A percentile compares a stretch with the other conserved stretches of the same genome.
phyloP scores from a whole-genome alignment of 2,888 invertebrate species.

The Lasioglossum oenotherae region DNA sequence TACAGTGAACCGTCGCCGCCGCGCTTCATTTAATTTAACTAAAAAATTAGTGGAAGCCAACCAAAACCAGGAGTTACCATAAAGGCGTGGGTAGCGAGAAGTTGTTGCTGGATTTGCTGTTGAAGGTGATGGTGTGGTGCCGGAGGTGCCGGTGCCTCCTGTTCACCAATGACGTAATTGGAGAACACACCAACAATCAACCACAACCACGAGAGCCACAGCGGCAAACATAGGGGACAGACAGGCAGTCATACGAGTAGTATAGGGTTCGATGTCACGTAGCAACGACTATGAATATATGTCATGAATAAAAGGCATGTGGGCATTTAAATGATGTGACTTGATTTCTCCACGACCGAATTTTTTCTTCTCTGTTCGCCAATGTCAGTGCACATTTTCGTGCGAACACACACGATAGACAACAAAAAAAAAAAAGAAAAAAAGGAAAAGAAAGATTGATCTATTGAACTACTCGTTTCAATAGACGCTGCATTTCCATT shows the following conservation, averaged over 20 bases:
- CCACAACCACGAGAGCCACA: conserved; percentile 85
- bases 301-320: conserved; percentile 67
- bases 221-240: conserved; percentile 84
- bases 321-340: conserved; percentile 57
- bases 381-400: conserved; percentile 28
- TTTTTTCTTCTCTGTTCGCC: conserved; percentile 23
- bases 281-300: conserved; percentile 77
- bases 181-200: conserved; percentile 85
- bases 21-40: conserved; percentile 60
- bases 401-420: conserved; percentile 38
- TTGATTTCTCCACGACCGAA: conserved; percentile 32
- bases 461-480: neutral
- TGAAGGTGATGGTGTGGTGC: conserved; percentile 84
- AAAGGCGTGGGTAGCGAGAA: conserved; percentile 85
- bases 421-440: neutral
- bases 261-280: conserved; percentile 80
- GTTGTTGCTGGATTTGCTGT: conserved; percentile 85
- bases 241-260: conserved; percentile 84
- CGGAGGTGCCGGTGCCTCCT: conserved; percentile 84
- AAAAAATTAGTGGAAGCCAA: conserved; percentile 84
- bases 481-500: neutral
- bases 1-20: conserved; percentile 25
- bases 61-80: conserved; percentile 85
- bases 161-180: conserved; percentile 83
- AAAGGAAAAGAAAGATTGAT: conserved; percentile 22